phyloP scores from a whole-genome alignment of 35 echinoderm and acorn worm species.

The Anneissia japonica region DNA sequence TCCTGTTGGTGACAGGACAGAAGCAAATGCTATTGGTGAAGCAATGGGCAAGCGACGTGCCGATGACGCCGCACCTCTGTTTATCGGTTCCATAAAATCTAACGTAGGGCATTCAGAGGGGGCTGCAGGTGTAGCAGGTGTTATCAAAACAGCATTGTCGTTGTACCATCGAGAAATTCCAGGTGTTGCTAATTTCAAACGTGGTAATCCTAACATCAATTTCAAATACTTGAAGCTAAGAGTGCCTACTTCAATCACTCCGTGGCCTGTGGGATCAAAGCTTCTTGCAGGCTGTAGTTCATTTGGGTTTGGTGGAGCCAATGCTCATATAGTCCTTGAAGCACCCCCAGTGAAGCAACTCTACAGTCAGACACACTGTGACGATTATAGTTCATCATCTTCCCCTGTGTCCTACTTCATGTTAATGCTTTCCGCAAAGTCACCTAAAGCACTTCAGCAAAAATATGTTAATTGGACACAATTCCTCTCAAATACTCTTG shows the following conservation, averaged over 20 bases:
- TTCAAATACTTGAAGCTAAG: slow-evolving; percentile 22
- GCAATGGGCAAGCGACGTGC: neutral
- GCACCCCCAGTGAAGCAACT: too few species aligned
- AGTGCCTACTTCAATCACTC: slow-evolving; percentile 18
- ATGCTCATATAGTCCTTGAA: slow-evolving; percentile 34
- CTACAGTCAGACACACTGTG: too few species aligned
- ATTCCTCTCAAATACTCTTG: neutral
- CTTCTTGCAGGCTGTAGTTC: slow-evolving; percentile 46
- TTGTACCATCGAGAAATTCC: slow-evolving; percentile 45
- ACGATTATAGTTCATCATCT: neutral
- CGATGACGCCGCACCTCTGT: slow-evolving; percentile 12
- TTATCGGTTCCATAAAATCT: slow-evolving; percentile 66
- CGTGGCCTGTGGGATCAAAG: slow-evolving; percentile 29
- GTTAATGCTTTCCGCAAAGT: neutral
- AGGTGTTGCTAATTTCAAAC: slow-evolving; percentile 43
- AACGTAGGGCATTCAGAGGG: slow-evolving; percentile 76
- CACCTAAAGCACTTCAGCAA: neutral
- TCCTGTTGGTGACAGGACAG: slow-evolving; percentile 33
- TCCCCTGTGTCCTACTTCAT: neutral
- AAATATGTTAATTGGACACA: neutral
- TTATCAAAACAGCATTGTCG: slow-evolving; percentile 47
- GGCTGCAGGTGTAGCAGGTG: slow-evolving; percentile 46
- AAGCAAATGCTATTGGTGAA: slow-evolving; percentile 40
- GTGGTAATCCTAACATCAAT: slow-evolving; percentile 35
- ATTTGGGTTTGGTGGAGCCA: slow-evolving; percentile 66